Conservation (phyloP, 2,888 invertebrate genomes). For the Tubulanus polymorphus region DNA sequence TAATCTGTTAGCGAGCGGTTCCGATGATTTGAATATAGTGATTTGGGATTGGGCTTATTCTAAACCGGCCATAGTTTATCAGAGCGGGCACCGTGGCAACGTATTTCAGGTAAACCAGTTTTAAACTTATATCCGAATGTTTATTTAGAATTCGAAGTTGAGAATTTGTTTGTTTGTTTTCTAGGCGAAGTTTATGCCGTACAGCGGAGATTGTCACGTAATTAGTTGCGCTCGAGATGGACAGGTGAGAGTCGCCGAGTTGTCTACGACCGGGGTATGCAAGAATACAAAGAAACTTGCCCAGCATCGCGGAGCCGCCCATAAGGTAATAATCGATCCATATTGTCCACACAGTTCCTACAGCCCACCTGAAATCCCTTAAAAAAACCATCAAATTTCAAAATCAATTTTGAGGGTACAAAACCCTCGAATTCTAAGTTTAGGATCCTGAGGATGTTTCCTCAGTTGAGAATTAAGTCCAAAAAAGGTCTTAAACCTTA, state of each 20-base stretch:
- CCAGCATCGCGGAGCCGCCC: conserved; percentile 72
- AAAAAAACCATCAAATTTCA: no score
- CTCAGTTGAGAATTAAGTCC: no score
- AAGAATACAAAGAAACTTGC: conserved; percentile 63
- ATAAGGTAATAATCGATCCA: conserved; percentile 65
- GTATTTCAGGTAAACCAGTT: conserved; percentile 70
- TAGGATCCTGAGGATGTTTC: no score
- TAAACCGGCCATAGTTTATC: conserved; percentile 64
- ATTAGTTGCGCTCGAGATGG: conserved; percentile 87
- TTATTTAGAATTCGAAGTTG: no score
- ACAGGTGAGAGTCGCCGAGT: conserved; percentile 66
- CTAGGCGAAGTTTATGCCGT: conserved; percentile 76
- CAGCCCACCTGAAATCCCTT: no score
- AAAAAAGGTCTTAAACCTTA: no score
- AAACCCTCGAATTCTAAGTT: no score
- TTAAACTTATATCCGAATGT: no score
- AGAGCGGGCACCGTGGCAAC: conserved; percentile 80
- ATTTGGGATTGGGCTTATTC: conserved; percentile 88
- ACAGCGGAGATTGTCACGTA: conserved; percentile 74
- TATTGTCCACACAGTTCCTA: no score
- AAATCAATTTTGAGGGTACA: no score
- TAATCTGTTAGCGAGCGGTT: conserved; percentile 77
- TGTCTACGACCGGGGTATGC: conserved; percentile 57
- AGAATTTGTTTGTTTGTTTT: conserved; percentile 19
- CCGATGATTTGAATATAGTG: conserved; percentile 81